Percentiles rank a stretch among this genome's conserved stretches.
Evolutionary conservation across 1,140 invertebrate species (phyloP).

Genomic region (Gonioctena quinquepunctata): DNA sequence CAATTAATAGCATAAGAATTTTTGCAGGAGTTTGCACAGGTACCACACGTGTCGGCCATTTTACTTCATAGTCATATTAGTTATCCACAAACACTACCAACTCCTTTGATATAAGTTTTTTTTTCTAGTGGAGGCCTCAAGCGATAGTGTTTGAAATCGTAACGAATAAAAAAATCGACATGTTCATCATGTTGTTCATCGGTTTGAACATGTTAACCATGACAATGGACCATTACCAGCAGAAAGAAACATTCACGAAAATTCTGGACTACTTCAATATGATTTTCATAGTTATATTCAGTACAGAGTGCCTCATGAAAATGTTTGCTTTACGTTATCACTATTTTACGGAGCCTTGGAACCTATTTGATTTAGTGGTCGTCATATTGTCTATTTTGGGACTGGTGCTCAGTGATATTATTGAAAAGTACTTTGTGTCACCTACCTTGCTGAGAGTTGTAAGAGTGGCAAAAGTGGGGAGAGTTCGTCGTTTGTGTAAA

Average conservation of each 20-base stretch:
- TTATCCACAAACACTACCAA: too few relatives aligned
- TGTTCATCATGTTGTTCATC: conserved; percentile 99
- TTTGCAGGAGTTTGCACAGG: too few relatives aligned
- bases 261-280: conserved; percentile 91
- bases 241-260: conserved; percentile 78
- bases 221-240: conserved; percentile 95
- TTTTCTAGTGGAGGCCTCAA: conserved; percentile 89
- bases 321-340: conserved; percentile 95
- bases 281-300: conserved; percentile 98
- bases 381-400: conserved; percentile 98
- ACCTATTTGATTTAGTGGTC: conserved; percentile 98
- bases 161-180: conserved; percentile 98
- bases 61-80: too few relatives aligned
- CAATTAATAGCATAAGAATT: too few relatives aligned
- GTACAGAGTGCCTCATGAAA: conserved; percentile 95
- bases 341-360: conserved; percentile 99
- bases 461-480: conserved; percentile 95
- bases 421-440: conserved; percentile 97
- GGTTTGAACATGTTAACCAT: conserved; percentile 98
- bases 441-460: conserved; percentile 96
- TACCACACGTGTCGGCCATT: too few relatives aligned
- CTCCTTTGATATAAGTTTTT: too few relatives aligned
- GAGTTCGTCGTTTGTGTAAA: conserved; percentile 95
- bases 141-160: conserved; percentile 96
- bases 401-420: conserved; percentile 92